These are phyloP conservation scores for Mystacides longicornis DNA, from an alignment of 2,888 invertebrate genomes.

Conservation along the genomic window DNA sequence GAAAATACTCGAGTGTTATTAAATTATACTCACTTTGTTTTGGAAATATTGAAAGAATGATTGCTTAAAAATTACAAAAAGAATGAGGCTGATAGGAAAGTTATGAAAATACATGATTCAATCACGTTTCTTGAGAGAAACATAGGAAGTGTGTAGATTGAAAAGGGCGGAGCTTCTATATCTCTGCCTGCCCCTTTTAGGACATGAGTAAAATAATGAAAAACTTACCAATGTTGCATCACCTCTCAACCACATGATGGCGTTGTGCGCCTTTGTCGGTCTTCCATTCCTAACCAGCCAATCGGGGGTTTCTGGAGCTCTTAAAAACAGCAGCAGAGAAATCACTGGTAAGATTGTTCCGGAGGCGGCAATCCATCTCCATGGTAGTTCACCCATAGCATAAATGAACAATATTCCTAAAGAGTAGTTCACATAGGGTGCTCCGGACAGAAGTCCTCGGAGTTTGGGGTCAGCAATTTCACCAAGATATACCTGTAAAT, in stretches of 20 bases:
- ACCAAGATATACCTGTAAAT: conserved; percentile 61
- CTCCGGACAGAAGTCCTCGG: conserved; percentile 60
- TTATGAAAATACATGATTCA: too few relatives aligned
- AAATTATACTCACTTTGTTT: too few relatives aligned
- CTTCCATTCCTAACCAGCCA: conserved; percentile 62
- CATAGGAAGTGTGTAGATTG: too few relatives aligned
- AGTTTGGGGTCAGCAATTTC: conserved; percentile 68
- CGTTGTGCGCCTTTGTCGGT: conserved; percentile 48
- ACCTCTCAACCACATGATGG: conserved; percentile 55
- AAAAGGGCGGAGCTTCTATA: too few relatives aligned
- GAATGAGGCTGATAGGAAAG: too few relatives aligned
- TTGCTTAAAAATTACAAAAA: too few relatives aligned
- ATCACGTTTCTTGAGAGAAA: too few relatives aligned
- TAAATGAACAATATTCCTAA: conserved; percentile 68
- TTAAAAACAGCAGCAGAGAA: conserved; percentile 53
- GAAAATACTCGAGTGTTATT: too few relatives aligned
- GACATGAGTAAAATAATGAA: too few relatives aligned
- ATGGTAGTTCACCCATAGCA: conserved; percentile 56
- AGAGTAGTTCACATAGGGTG: conserved; percentile 67
- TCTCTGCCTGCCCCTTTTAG: too few relatives aligned
- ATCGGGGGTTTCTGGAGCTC: conserved; percentile 68
- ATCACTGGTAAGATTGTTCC: conserved; percentile 54
- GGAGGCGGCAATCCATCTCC: conserved; percentile 62
- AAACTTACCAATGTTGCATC: conserved; percentile 50
- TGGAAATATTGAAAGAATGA: too few relatives aligned